Base-by-base conservation (phyloP, 2,888 invertebrate species). In the Thecocarcelia acutangulata region DNA sequence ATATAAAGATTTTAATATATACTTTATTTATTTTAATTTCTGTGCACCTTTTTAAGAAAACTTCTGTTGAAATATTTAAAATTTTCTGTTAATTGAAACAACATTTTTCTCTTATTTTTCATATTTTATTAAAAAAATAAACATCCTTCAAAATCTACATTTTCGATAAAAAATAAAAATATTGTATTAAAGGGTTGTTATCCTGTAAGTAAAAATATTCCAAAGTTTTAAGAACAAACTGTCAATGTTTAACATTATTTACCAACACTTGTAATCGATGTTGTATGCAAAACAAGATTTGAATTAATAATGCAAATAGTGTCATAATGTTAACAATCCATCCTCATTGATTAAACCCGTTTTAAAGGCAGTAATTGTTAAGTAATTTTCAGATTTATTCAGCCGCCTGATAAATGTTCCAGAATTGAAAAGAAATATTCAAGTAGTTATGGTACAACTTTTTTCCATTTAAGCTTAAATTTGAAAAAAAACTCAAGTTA, bases 131-230 rank as follows among this genome's bases (percentile, higher is more conserved):
- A 24, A 63, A 74, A 69, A 68, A 70, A n/a, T n/a, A n/a, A n/a
- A 64, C 64, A 54, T 46, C 19, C 68, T 21, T 37, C 59, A 52
- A 68, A 52, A 37, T 69, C 61, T 46, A 46, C 59, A 46, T 19
- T 46, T 69, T 46, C 54, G 24, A 19, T 44, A 19, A 28, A 75
- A 75, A 74, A 40, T n/a, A n/a, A n/a, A n/a, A n/a, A n/a, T n/a
- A n/a, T 21, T 37, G 44, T 9, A 3, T 37, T 44, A 81, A 82
- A 78, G 78, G 81, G 81, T 74, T 82, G 82, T 78, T 82, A 82
- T 82, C 82, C 82, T 78, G 82, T 82, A 82, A 82, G 82, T 82
- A 82, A 78, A 63, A 28, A 59, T 59, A 58, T 37, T 64, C 19
- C 40, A 52, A 59, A 24, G 52, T 68, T 64, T 63, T 46, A 54